Conservation (phyloP, 2,797 vertebrate species). For the Ispidina lecontei region DNA sequence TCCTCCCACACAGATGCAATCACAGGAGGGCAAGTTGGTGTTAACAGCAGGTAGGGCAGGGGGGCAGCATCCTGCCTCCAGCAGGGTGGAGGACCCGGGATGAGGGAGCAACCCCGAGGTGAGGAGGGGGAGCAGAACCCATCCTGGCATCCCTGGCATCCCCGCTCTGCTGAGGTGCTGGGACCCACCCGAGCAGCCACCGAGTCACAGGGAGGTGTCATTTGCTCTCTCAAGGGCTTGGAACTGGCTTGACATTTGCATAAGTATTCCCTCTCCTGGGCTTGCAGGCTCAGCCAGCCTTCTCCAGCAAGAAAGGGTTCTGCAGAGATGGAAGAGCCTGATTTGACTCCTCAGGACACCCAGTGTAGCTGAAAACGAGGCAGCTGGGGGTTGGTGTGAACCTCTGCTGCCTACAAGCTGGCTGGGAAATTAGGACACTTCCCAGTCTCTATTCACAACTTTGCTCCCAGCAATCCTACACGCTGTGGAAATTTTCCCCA, state of each 20-base stretch:
- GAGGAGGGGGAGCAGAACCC: background rate
- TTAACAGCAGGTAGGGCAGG: background rate
- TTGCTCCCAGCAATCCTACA: background rate
- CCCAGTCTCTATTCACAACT: background rate
- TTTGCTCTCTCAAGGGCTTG: background rate
- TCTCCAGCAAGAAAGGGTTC: background rate
- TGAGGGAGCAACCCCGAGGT: background rate
- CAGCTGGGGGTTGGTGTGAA: background rate
- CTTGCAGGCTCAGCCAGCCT: background rate
- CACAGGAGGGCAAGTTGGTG: background rate
- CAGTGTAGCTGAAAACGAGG: background rate
- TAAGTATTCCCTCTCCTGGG: background rate
- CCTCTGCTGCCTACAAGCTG: background rate
- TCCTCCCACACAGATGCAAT: background rate
- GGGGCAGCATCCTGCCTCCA: background rate
- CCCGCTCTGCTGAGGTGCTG: background rate
- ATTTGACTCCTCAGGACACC: constrained; percentile 3
- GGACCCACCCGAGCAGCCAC: too few relatives aligned
- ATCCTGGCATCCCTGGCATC: background rate
- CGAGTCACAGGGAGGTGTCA: background rate
- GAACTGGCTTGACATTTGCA: constrained; percentile 22
- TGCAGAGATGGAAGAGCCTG: constrained; percentile 18
- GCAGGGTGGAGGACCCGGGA: background rate
- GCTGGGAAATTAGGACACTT: constrained; percentile 5
- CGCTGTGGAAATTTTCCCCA: constrained; percentile 1